Percentiles rank a stretch among this genome's conserved stretches.
Evolutionary conservation across 1,140 invertebrate species (phyloP).

Genomic region (Drosophila tristis): DNA sequence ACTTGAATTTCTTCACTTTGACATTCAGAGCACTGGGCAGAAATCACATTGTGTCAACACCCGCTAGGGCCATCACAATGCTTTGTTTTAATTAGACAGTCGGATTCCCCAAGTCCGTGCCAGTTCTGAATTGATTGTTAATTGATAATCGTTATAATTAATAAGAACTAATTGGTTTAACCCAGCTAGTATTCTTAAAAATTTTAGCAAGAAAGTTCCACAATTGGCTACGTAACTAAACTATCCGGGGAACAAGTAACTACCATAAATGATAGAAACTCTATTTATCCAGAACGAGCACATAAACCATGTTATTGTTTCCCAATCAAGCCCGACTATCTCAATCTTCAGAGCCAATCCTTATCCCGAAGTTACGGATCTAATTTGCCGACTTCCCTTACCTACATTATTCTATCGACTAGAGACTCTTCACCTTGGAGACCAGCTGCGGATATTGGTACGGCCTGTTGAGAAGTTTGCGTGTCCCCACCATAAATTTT

Average conservation of each 20-base stretch:
- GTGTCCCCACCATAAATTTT: constrained; percentile 42
- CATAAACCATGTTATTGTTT: constrained; percentile 45
- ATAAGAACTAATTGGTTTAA: constrained; percentile 35
- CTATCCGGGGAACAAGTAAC: constrained; percentile 39
- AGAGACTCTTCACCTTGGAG: constrained; percentile 95
- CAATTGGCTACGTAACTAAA: constrained; percentile 65
- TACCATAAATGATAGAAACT: constrained; percentile 82
- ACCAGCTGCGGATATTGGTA: constrained; percentile 87
- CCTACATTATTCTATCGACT: constrained; percentile 93
- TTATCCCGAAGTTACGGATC: constrained; percentile 93
- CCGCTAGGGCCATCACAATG: constrained; percentile 46
- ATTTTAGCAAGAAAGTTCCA: constrained; percentile 74
- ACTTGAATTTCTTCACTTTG: no score
- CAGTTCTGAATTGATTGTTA: constrained; percentile 47
- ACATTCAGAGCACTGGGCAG: no score
- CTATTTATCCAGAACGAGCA: constrained; percentile 79
- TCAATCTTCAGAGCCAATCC: constrained; percentile 85
- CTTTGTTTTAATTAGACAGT: constrained; percentile 46
- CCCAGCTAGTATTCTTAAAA: constrained; percentile 74
- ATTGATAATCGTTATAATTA: constrained; percentile 45
- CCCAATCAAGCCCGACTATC: constrained; percentile 46
- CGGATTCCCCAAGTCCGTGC: constrained; percentile 37
- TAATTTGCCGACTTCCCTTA: constrained; percentile 93
- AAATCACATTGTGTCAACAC: constrained; percentile 86
- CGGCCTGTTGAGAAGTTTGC: constrained; percentile 59